phyloP scores from a whole-genome alignment of 2,888 invertebrate genomes.

The Lomographa bimaculata region DNA sequence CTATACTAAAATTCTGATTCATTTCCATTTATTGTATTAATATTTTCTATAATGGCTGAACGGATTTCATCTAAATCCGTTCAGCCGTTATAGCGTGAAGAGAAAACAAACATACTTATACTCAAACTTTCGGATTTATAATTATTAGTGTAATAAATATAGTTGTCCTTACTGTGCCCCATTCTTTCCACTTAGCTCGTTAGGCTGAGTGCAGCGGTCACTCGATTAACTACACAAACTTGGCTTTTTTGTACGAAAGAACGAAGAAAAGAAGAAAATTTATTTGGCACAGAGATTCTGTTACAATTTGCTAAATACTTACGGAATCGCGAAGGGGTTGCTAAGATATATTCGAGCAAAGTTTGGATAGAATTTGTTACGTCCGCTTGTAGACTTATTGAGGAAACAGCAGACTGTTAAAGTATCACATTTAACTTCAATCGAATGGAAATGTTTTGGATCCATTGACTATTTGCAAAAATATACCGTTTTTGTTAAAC shows the following conservation, averaged over 20 bases:
- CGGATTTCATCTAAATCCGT: too few species aligned
- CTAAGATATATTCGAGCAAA: too few species aligned
- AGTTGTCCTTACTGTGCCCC: conserved; percentile 26
- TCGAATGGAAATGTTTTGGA: too few species aligned
- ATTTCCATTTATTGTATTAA: not conserved
- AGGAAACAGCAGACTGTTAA: not conserved
- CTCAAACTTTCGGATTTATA: too few species aligned
- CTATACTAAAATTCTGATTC: too few species aligned
- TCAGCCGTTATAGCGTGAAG: too few species aligned
- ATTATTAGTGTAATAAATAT: too few species aligned
- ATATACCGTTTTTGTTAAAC: too few species aligned
- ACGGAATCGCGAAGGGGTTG: not conserved
- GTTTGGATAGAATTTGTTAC: too few species aligned
- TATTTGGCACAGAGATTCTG: conserved; percentile 32
- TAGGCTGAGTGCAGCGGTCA: conserved; percentile 54
- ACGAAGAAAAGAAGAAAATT: conserved; percentile 19
- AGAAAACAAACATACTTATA: too few species aligned
- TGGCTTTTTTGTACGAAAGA: conserved; percentile 31
- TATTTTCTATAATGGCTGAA: not conserved
- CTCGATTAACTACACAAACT: conserved; percentile 53
- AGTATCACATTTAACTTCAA: too few species aligned
- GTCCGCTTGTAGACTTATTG: not conserved
- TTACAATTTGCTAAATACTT: not conserved
- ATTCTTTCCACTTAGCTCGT: conserved; percentile 35
- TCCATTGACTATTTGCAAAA: too few species aligned